Evolutionary conservation across 2,113 vertebrate genomes (phyloP), one percentile per base, ranked within the genome.

Genomic region (Athene cunicularia): DNA sequence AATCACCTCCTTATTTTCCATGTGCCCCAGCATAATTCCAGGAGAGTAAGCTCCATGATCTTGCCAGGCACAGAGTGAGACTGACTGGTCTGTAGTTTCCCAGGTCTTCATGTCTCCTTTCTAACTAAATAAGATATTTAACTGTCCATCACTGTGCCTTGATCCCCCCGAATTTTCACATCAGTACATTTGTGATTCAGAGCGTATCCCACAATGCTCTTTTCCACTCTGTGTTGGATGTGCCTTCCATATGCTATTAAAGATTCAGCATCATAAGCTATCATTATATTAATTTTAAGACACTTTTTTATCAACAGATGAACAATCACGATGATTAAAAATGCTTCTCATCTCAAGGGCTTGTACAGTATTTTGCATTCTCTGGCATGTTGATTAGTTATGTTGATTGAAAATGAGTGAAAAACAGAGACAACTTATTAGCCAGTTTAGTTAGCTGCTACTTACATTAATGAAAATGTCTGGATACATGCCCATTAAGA

Each of bases 361-460:
- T 95, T 71, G 63, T 92, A 90, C 79, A 93, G 86, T 90, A 90
- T 91, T 97, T 96, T 95, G 74, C 80, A 75, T 97, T 93, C 55
- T 93, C 77, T 95, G 86, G 83, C 94, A 86, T 70, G 80, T 80
- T 94, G 86, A 87, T 98, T 93, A 93, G 94, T 90, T 88, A 93
- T 86, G 92, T 97, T 97, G 95, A 96, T 96, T 96, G 92, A 91
- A 92, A 97, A 91, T 70, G 93, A 93, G 91, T 73, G 68, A 95
- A 87, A 97, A 97, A 90, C 93, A 98, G 93, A 95, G 95, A 85
- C 80, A 94, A 95, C 77, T 95, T 93, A 96, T 97, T 97, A 97
- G 91, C 59, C 71, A 75, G 90, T 88, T 93, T 92, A 92, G 90
- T 90, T 96, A 91, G 93, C 92, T 94, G 93, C 77, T 95, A 91